Percentiles rank a stretch among this genome's conserved stretches.
Conservation (phyloP, 2,888 invertebrate genomes). For the Brachyptera risi region DNA sequence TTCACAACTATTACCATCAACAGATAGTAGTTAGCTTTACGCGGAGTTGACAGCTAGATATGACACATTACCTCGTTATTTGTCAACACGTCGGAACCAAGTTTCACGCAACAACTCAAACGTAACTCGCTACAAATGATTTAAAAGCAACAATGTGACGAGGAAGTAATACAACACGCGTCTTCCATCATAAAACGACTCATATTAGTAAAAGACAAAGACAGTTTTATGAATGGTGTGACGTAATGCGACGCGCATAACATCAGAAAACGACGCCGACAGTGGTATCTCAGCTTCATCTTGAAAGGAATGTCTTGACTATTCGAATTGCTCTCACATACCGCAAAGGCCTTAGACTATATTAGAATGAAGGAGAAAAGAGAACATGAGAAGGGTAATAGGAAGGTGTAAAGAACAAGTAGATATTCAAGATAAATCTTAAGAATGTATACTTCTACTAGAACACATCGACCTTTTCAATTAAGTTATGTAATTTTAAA, state of each 20-base stretch:
- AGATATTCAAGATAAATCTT: background rate
- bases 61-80: slow-evolving; percentile 15
- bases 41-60: slow-evolving; percentile 15
- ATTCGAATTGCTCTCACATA: slow-evolving; percentile 31
- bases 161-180: background rate
- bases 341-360: slow-evolving; percentile 12
- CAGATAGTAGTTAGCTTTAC: background rate
- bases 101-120: background rate
- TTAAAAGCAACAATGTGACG: slow-evolving; percentile 17
- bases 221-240: background rate
- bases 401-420: background rate
- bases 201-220: slow-evolving; percentile 3
- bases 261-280: slow-evolving; percentile 6
- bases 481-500: too few relatives aligned
- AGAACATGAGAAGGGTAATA: background rate
- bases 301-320: slow-evolving; percentile 29
- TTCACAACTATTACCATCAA: background rate
- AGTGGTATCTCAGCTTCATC: slow-evolving; percentile 30
- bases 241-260: background rate
- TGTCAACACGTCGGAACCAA: background rate
- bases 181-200: background rate
- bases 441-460: background rate
- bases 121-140: slow-evolving; percentile 6
- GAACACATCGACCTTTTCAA: background rate
- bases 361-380: background rate